Evolutionary conservation across 2,797 vertebrate genomes (phyloP), one percentile per base, ranked within the genome.

Genomic region (Podarcis siculus): DNA sequence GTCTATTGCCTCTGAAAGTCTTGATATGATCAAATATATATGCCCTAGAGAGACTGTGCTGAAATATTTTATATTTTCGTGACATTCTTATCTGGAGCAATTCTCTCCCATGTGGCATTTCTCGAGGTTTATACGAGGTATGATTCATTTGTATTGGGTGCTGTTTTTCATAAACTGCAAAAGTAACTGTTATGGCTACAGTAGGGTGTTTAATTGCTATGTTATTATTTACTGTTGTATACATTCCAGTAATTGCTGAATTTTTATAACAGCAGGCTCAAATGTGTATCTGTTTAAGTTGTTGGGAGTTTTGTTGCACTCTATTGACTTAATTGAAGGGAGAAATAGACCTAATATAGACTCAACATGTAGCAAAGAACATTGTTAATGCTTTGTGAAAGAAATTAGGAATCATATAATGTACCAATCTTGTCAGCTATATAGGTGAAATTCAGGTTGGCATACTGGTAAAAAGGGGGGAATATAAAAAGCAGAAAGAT

Each of bases 21-120:
- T 93, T 92, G 90, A 87, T 87, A 87, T 30, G 39, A 90, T 93
- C 89, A 90, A 90, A 82, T 88, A 89, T 92, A 86, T 91, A 78
- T 85, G 7, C 21, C 85, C 83, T 30, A 23, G 88, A 8, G 89
- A 93, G 91, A 85, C 89, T 86, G 9, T 87, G 72, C 86, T 91
- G 91, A 79, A 88, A 91, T 88, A 69, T 91, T 95, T 93, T 95
- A 91, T 91, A 84, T 94, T 95, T 96, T 91, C 91, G 93, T 95
- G 95, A 93, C 91, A 90, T 94, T 92, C 92, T 91, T 94, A 90
- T 93, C 85, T 77, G 81, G 75, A 90, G 32, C 87, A 82, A 79
- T 92, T 94, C 42, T 73, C 93, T 92, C 69, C 90, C 92, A 89
- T 45, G 32, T 84, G 81, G 45, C 86, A 55, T 93, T 94, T 75